Evolutionary conservation across 1,140 invertebrate species (phyloP).

Genomic region (Nymphalis io): DNA sequence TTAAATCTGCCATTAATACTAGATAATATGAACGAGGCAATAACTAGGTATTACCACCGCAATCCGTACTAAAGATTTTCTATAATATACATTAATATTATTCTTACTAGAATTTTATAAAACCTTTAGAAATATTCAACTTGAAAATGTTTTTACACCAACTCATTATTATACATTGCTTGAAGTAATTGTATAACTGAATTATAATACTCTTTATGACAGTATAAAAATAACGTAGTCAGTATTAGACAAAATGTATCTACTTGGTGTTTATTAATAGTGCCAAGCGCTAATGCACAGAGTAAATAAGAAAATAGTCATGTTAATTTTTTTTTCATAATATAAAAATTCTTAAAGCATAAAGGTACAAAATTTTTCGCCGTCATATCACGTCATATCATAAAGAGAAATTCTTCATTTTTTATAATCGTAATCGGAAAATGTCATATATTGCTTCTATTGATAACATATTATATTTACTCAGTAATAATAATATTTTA

Average conservation of each 20-base stretch:
- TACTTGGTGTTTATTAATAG: conserved; percentile 27
- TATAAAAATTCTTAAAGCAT: conserved; percentile 18
- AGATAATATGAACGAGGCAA: conserved; percentile 57
- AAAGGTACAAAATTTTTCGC: conserved; percentile 71
- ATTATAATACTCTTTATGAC: conserved; percentile 24
- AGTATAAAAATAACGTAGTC: conserved; percentile 7
- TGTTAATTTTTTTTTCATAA: conserved; percentile 17
- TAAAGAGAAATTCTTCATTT: conserved; percentile 41
- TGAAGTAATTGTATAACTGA: conserved; percentile 33
- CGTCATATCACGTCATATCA: conserved; percentile 75
- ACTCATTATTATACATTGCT: conserved; percentile 34
- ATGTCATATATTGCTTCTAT: conserved; percentile 27
- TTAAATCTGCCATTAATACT: not conserved
- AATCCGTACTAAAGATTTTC: conserved; percentile 54
- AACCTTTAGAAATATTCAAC: conserved; percentile 51
- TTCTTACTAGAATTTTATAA: conserved; percentile 54
- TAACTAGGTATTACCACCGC: conserved; percentile 56
- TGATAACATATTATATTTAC: conserved; percentile 34
- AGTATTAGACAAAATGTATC: conserved; percentile 22
- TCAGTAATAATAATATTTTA: conserved; percentile 19
- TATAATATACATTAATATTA: conserved; percentile 43
- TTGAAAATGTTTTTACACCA: conserved; percentile 46
- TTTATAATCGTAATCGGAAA: conserved; percentile 14
- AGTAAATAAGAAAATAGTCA: conserved; percentile 3
- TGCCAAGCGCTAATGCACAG: conserved; percentile 43